Evolutionary conservation across 2,113 vertebrate genomes (phyloP).

Genomic region (Merops nubicus): DNA sequence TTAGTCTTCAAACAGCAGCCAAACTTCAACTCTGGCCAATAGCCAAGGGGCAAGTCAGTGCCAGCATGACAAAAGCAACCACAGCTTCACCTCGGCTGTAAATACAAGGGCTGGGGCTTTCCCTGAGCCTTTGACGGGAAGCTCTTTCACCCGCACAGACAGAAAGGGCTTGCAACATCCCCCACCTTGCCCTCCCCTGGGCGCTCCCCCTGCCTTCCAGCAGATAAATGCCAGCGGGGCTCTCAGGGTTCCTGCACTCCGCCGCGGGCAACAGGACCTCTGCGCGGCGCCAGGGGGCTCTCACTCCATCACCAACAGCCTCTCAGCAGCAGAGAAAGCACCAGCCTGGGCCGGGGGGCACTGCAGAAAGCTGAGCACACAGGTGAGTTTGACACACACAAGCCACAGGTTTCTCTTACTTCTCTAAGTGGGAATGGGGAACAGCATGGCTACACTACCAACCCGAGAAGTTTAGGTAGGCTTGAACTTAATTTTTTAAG

Average conservation of each 20-base stretch:
- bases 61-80: slow-evolving; percentile 19
- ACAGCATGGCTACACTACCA: background rate
- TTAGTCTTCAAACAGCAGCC: background rate
- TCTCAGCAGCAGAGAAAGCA: background rate
- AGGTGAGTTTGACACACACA: slow-evolving; percentile 40
- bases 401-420: background rate
- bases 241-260: background rate
- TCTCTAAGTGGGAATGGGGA: background rate
- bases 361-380: background rate
- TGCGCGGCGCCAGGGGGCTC: background rate
- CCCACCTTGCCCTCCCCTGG: background rate
- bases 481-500: background rate
- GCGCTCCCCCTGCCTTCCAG: background rate
- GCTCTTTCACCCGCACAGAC: background rate
- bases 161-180: slow-evolving; percentile 48
- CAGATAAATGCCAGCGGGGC: slow-evolving; percentile 8
- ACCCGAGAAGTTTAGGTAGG: background rate
- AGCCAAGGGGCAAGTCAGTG: background rate
- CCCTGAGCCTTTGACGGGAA: slow-evolving; percentile 36
- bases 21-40: background rate
- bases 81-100: slow-evolving; percentile 9
- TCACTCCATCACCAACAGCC: background rate
- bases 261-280: background rate
- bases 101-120: slow-evolving; percentile 47
- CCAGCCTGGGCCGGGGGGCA: background rate